Base-by-base conservation (phyloP, 2,797 vertebrate species). In the Amblyraja radiata region DNA sequence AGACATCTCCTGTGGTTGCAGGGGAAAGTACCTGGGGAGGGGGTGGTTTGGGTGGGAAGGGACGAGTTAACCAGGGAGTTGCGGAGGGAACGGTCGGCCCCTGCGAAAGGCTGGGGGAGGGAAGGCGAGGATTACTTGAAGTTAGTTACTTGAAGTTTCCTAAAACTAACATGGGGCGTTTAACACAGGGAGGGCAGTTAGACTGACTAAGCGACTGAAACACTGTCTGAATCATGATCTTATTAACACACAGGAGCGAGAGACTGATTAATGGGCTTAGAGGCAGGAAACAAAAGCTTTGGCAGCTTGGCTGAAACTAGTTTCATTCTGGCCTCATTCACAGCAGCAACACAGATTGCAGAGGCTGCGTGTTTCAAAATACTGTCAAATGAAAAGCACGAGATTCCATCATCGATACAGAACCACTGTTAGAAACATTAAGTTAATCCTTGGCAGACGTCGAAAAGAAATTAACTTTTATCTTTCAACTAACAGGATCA, bases 161-260 rank as follows among this genome's bases (percentile, higher is more conserved):
- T 10, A 28, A 32, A 86, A 86, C 54, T 63, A 32, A 63, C 77
- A n/a, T 32, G 32, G 7, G 28, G 13, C 25, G 10, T 11, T 11
- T 46, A 73, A 10, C 21, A 74, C 36, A 71, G 36, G 18, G 13
- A 39, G 74, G 23, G 25, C 68, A 54, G 6, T 74, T 71, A 90
- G 32, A 21, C 32, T 73, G 39, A 91, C 74, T 68, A 46, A 71
- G 23, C 36, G 46, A 74, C 32, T 71, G 36, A 73, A 71, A 18
- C 86, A 54, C 68, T 1, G 32, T 73, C 36, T 71, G 21, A 21
- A 73, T 73, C 68, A 90, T 23, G 16, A 71, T 71, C 65, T 25
- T 91, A 25, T 46, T 91, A 91, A 91, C 36, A 54, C 68, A 71
- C 65, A 46, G 90, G 68, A 73, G 90, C 8, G 68, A 71, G 63